Conservation (phyloP, 2,113 vertebrate species). For the Bufo gargarizans region DNA sequence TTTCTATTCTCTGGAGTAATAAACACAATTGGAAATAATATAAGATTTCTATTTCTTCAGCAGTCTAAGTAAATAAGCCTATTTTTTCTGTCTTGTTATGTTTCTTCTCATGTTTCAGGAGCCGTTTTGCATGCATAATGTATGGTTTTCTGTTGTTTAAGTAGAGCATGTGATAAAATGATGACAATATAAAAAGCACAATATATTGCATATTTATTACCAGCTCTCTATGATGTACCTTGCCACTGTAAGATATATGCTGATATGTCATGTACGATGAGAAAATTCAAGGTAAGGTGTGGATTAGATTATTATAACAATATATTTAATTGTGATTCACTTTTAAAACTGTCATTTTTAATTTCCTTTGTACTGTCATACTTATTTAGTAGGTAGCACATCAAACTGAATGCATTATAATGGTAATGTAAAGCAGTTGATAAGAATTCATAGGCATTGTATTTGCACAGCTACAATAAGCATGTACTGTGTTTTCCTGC, state of each 20-base stretch:
- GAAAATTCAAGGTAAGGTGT: neutral
- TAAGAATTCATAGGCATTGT: neutral
- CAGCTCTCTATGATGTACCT: neutral
- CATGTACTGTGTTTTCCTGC: neutral
- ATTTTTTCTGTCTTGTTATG: neutral
- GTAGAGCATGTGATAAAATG: neutral
- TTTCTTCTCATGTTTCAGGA: neutral
- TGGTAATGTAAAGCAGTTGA: neutral
- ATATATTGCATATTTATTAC: slow-evolving; percentile 2
- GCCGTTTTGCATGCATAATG: neutral
- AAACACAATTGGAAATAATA: slow-evolving; percentile 2
- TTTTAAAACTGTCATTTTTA: neutral
- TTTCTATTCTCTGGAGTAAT: neutral
- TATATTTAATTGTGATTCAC: neutral
- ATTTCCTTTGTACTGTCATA: neutral
- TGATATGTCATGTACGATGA: slow-evolving; percentile 3
- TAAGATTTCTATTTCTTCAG: neutral
- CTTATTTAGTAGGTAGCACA: neutral
- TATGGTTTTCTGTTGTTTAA: neutral
- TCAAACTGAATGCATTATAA: neutral
- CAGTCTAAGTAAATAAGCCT: neutral
- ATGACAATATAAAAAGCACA: neutral
- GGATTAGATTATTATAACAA: neutral
- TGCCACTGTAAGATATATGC: neutral
- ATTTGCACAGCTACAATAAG: neutral